Conservation (phyloP, 2,888 invertebrate species). For the Drosophila fungiperda region DNA sequence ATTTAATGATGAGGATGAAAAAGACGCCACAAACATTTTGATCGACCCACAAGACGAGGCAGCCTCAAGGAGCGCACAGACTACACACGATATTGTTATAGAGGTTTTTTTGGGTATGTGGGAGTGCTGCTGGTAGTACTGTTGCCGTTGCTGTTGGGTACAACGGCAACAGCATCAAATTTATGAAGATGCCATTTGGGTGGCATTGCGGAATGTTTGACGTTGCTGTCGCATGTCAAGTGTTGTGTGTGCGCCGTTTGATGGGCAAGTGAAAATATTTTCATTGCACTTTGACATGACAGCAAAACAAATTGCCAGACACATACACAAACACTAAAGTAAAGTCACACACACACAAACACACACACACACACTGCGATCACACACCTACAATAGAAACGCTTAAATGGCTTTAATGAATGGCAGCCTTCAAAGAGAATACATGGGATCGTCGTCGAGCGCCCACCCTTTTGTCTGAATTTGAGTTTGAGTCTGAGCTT, state of each 20-base stretch:
- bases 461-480: constrained; percentile 63
- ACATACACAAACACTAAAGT: constrained; percentile 22
- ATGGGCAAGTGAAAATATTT: constrained; percentile 80
- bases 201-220: constrained; percentile 81
- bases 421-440: constrained; percentile 75
- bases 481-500: constrained; percentile 15
- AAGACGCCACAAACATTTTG: constrained; percentile 80
- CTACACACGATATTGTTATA: constrained; percentile 73
- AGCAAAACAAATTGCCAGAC: constrained; percentile 75
- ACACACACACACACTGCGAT: constrained; percentile 5
- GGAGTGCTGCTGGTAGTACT: constrained; percentile 68
- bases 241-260: constrained; percentile 55
- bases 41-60: constrained; percentile 70
- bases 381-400: constrained; percentile 64
- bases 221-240: constrained; percentile 76
- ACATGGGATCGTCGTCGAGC: constrained; percentile 69
- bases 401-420: constrained; percentile 76
- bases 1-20: constrained; percentile 82
- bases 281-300: constrained; percentile 82
- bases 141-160: constrained; percentile 26
- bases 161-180: constrained; percentile 63
- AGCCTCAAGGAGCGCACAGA: constrained; percentile 74
- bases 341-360: constrained; percentile 10
- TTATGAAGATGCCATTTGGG: constrained; percentile 82
- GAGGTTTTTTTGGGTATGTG: constrained; percentile 65